These are phyloP conservation scores for Apamea sordens DNA, from an alignment of 2,888 invertebrate species.

Conservation along the genomic window DNA sequence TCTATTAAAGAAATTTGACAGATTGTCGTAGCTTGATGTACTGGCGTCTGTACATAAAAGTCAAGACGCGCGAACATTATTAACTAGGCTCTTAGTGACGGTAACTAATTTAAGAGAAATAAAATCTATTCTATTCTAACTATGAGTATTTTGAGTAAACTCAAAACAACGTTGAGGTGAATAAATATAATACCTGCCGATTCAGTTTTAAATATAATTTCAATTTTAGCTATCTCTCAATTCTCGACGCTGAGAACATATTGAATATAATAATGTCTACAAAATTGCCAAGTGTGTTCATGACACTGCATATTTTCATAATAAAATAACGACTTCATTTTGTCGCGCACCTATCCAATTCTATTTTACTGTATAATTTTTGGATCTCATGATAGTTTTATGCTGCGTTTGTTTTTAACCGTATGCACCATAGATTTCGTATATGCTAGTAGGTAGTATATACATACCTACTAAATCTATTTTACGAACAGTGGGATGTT, in stretches of 20 bases:
- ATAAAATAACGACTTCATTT: background rate
- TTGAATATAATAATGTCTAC: background rate
- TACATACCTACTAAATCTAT: too few relatives aligned
- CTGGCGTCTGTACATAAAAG: background rate
- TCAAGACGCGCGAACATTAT: background rate
- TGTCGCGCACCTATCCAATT: background rate
- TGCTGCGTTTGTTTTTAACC: background rate
- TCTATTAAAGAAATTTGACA: too few relatives aligned
- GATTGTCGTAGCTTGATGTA: too few relatives aligned
- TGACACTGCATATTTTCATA: background rate
- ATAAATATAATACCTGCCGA: background rate
- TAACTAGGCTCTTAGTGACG: background rate
- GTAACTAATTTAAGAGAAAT: background rate
- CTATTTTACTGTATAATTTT: background rate
- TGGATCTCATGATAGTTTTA: background rate
- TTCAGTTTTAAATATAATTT: background rate
- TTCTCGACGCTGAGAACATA: background rate
- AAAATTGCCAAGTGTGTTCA: background rate
- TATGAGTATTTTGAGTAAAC: background rate
- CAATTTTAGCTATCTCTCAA: background rate
- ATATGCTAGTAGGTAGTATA: too few relatives aligned
- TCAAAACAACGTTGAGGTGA: conserved; percentile 3
- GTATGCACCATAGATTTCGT: background rate
- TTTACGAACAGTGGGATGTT: background rate
- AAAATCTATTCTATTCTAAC: too few relatives aligned